A percentile compares a stretch with the other conserved stretches of the same genome.
Conservation (phyloP, 2,113 vertebrate species). For the Mustelus asterias region DNA sequence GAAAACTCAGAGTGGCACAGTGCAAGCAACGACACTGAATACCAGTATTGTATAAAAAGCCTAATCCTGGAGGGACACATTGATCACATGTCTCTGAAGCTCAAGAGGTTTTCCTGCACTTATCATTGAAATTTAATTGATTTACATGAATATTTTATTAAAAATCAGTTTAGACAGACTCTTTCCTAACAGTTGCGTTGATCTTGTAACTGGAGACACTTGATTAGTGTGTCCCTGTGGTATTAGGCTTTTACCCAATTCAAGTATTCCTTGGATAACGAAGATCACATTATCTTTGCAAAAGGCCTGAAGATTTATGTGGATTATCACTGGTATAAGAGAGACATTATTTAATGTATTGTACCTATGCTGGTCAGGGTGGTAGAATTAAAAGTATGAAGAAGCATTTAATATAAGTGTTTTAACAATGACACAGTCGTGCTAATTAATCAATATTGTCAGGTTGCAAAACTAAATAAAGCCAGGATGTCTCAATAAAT, state of each 20-base stretch:
- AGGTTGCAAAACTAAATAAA: background rate
- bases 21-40: background rate
- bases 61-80: background rate
- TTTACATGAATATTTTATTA: background rate
- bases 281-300: background rate
- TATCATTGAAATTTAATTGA: background rate
- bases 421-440: background rate
- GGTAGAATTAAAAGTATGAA: background rate
- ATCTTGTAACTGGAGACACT: background rate
- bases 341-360: background rate
- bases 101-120: background rate
- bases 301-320: background rate
- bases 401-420: background rate
- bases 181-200: background rate
- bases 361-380: background rate
- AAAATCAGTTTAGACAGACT: background rate
- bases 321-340: background rate
- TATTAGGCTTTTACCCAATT: background rate
- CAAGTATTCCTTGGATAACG: background rate
- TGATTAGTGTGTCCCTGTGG: background rate
- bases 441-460: background rate
- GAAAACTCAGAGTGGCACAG: background rate
- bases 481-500: background rate
- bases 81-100: background rate
- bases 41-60: background rate